Conservation (phyloP, 2,113 vertebrate genomes). For the Acanthisitta chloris region DNA sequence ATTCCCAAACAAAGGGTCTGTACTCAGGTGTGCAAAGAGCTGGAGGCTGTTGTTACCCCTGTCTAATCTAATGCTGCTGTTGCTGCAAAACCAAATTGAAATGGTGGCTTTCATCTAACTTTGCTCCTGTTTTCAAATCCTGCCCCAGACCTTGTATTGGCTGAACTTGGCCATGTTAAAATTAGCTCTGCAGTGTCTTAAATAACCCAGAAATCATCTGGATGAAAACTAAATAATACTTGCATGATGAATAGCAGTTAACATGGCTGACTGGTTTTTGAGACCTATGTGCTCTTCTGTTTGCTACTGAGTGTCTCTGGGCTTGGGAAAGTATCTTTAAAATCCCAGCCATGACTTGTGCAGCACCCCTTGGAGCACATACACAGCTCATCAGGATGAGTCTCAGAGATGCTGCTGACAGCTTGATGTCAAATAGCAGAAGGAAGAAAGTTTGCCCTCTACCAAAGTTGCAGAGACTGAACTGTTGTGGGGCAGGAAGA, state of each 20-base stretch:
- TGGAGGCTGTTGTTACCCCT: background rate
- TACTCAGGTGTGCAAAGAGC: background rate
- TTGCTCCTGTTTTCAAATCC: background rate
- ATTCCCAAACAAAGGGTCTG: background rate
- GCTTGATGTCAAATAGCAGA: background rate
- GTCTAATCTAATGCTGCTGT: background rate
- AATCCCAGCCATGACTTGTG: background rate
- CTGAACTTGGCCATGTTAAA: background rate
- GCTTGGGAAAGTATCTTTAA: background rate
- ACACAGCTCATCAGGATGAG: background rate
- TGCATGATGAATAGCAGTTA: background rate
- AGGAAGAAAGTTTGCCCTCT: background rate
- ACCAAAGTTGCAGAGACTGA: background rate
- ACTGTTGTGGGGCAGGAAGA: background rate
- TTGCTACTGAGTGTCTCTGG: background rate
- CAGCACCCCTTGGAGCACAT: background rate
- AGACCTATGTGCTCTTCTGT: background rate
- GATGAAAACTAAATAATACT: background rate
- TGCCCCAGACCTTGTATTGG: background rate
- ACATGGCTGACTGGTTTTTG: background rate
- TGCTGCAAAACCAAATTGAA: background rate
- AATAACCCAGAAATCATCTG: background rate
- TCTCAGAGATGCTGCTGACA: background rate
- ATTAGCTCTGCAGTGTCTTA: background rate
- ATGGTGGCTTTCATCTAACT: background rate